Base-by-base conservation (phyloP, 2,797 vertebrate genomes). In the Rhincodon typus region DNA sequence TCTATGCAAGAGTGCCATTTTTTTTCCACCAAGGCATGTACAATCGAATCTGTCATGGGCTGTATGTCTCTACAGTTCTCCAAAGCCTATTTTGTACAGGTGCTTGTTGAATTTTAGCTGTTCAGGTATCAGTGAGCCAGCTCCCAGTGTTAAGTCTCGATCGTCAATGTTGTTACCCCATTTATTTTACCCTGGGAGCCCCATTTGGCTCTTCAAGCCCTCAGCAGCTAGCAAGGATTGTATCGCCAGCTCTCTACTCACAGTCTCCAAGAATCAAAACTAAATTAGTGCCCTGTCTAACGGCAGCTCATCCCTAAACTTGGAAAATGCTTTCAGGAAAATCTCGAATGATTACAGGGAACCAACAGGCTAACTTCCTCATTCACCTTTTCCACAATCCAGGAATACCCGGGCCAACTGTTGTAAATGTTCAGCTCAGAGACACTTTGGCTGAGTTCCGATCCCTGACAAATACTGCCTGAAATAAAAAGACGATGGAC, bases 401-500 rank as follows among this genome's bases (percentile, higher is more conserved):
- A 42, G 90, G 66, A 69, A 38, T 69, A 42, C n/a, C 90, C 12
- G 6, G 57, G n/a, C 7, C 8, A 93, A 93, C n/a, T 69, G 57
- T 3, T 42, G 66, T 10, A 69, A 69, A 38, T 23, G 42, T 93
- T 42, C 42, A 21, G 90, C 69, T 93, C 62, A 42, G n/a, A 69
- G 62, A 8, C 66, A 4, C 66, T 69, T 93, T 93, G 38, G n/a
- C n/a, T 42, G 38, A 12, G 7, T 25, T 93, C 21, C 8, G 23
- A 38, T n/a, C 15, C 19, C 42, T 69, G 66, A 42, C 42, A 42
- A 42, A 27, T 93, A 10, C n/a, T 93, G 90, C 21, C 66, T 93
- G 8, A 93, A 93, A 93, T 93, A 69, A 93, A 93, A 93, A 62
- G n/a, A 67, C 62, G 69, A 69, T 69, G 62, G 90, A 69, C 2